Conservation (phyloP, 2,113 vertebrate species). For the Neotoma lepida region DNA sequence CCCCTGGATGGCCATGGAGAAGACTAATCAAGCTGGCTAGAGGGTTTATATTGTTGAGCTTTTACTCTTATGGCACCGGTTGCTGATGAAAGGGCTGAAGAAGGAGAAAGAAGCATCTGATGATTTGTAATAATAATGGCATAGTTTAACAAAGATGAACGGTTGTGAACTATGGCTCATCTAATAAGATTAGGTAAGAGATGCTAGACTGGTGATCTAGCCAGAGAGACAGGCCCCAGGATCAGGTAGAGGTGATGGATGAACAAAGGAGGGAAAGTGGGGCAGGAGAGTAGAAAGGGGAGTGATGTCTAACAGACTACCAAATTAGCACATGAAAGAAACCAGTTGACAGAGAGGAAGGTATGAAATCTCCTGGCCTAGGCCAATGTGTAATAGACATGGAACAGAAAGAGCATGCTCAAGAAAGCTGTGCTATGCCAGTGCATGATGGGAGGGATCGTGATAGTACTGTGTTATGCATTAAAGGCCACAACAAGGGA, state of each 20-base stretch:
- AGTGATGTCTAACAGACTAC: background rate
- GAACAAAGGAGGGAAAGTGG: background rate
- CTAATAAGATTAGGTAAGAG: background rate
- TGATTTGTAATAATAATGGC: background rate
- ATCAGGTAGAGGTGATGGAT: background rate
- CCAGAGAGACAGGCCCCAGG: background rate
- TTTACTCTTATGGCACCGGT: background rate
- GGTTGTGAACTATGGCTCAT: background rate
- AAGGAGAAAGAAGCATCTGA: background rate
- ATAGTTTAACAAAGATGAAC: background rate
- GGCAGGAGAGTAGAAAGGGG: background rate
- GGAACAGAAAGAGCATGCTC: background rate
- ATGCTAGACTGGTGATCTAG: background rate
- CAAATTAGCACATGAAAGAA: background rate
- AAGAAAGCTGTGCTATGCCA: background rate
- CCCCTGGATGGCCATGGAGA: too few species aligned
- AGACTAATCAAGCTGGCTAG: background rate
- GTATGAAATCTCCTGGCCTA: background rate
- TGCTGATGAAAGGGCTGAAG: background rate
- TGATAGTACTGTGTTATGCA: background rate
- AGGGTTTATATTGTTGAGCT: background rate
- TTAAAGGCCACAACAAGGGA: background rate
- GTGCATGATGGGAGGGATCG: too few species aligned
- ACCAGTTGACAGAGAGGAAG: background rate
- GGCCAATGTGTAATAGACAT: background rate